These are phyloP conservation scores for Yponomeuta evonymella DNA, from an alignment of 2,888 invertebrate species.

Conservation along the genomic window DNA sequence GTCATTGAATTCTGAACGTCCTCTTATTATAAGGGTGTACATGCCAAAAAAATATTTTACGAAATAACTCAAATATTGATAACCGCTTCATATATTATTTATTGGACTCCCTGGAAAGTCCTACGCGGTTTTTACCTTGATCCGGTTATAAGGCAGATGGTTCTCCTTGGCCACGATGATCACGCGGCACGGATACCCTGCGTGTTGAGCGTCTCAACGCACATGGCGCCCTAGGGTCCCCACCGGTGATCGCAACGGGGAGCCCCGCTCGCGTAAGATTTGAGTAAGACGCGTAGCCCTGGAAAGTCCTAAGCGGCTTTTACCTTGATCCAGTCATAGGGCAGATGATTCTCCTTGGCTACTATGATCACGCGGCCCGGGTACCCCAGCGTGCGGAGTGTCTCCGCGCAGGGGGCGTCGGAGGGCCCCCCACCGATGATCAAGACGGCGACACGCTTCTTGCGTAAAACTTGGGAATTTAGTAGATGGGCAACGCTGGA, in stretches of 20 bases:
- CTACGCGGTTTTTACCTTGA: conserved; percentile 35
- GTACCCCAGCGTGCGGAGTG: conserved; percentile 93
- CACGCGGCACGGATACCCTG: conserved; percentile 89
- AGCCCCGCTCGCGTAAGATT: conserved; percentile 50
- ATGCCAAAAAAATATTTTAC: too few relatives aligned
- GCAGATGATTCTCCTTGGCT: conserved; percentile 86
- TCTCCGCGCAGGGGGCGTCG: conserved; percentile 80
- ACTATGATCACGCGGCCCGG: conserved; percentile 87
- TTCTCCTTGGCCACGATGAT: conserved; percentile 77
- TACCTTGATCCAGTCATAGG: conserved; percentile 93
- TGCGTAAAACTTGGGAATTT: conserved; percentile 26
- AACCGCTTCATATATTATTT: too few relatives aligned
- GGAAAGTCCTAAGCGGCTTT: too few relatives aligned
- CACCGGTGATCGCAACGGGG: conserved; percentile 87
- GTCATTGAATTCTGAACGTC: too few relatives aligned
- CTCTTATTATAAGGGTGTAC: too few relatives aligned
- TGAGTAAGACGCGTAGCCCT: too few relatives aligned
- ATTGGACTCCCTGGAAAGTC: too few relatives aligned
- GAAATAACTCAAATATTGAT: too few relatives aligned
- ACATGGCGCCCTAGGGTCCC: conserved; percentile 92
- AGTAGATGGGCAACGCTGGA: too few relatives aligned
- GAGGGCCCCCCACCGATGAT: conserved; percentile 92
- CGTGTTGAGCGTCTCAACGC: conserved; percentile 93
- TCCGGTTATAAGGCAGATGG: conserved; percentile 78
- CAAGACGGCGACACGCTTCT: conserved; percentile 79